Evolutionary conservation across 64 coral and sea anemone species (phyloP).

Genomic region (Dendrophyllia cribrosa): DNA sequence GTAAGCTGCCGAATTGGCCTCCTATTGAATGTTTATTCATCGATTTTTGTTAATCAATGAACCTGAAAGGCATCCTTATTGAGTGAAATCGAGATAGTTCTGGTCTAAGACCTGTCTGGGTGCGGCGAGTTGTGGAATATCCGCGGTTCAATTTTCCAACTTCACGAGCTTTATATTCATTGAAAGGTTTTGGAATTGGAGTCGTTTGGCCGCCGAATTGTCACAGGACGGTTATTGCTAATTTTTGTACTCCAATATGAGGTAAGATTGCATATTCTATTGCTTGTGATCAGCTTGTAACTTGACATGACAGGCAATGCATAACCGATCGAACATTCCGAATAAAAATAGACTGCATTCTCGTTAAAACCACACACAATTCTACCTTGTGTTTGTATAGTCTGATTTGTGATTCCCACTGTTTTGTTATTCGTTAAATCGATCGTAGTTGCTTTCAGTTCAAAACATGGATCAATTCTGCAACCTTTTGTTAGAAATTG

Average conservation of each 20-base stretch:
- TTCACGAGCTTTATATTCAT: background rate
- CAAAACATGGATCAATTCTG: background rate
- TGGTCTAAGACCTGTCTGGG: background rate
- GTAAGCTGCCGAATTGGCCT: background rate
- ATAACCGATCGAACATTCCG: background rate
- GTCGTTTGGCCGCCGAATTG: slow-evolving; percentile 10
- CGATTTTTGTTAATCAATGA: background rate
- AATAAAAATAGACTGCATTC: background rate
- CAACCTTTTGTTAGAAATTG: background rate
- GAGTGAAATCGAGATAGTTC: background rate
- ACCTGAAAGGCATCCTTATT: background rate
- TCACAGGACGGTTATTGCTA: background rate
- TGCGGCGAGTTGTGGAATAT: slow-evolving; percentile 19
- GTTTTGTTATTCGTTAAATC: slow-evolving; percentile 8
- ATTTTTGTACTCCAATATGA: slow-evolving; percentile 11
- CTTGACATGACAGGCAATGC: slow-evolving; percentile 13
- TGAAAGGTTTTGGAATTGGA: background rate
- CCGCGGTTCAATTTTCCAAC: slow-evolving; percentile 11
- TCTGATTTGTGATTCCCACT: slow-evolving; percentile 2
- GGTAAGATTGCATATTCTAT: slow-evolving; percentile 10
- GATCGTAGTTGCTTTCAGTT: background rate
- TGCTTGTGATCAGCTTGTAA: slow-evolving; percentile 5
- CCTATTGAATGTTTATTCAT: background rate
- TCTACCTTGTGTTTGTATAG: background rate
- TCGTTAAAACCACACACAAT: background rate